phyloP scores from a whole-genome alignment of 2,113 vertebrate species.

The Campylomormyrus numenius region DNA sequence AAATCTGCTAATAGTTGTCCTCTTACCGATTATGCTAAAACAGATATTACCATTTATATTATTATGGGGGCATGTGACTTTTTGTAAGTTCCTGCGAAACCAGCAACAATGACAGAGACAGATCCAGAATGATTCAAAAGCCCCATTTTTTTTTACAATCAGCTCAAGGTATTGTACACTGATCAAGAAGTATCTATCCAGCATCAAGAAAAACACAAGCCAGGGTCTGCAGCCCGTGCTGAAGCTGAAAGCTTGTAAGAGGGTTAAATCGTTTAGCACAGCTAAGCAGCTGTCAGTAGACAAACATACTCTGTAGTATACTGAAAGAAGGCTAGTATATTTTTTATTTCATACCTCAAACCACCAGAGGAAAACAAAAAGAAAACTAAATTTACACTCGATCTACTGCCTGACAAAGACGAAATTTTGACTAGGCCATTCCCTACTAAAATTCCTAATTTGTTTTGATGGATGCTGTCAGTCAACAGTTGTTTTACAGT shows the following conservation, averaged over 20 bases:
- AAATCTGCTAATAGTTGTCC: constrained; percentile 7
- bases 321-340: background rate
- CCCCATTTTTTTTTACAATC: constrained; percentile 11
- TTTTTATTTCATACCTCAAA: background rate
- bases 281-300: background rate
- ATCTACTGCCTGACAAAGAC: background rate
- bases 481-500: background rate
- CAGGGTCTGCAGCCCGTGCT: background rate
- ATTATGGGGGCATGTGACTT: background rate
- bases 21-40: background rate
- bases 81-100: background rate
- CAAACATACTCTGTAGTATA: constrained; percentile 3
- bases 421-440: background rate
- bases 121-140: background rate
- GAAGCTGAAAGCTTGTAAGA: background rate
- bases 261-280: background rate
- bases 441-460: background rate
- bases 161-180: background rate
- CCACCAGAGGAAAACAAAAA: background rate
- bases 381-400: background rate
- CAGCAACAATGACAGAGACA: constrained; percentile 9
- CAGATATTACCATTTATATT: constrained; percentile 2
- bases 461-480: background rate
- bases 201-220: background rate
- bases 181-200: background rate